These are phyloP conservation scores for Drosophila lutescens DNA, from an alignment of 2,888 invertebrate genomes.

Conservation along the genomic window DNA sequence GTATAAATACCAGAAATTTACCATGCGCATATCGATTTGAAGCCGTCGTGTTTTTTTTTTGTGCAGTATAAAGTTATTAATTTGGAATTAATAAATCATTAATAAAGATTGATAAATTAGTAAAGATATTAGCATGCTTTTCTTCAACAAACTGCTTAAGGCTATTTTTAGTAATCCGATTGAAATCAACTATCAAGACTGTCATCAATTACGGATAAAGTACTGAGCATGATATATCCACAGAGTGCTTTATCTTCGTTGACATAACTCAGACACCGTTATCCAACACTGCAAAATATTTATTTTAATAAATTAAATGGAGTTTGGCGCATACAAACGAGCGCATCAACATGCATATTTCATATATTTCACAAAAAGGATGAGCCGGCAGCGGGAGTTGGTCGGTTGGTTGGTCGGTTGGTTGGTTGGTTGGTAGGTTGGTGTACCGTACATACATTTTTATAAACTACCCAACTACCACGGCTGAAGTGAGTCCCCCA, in stretches of 20 bases:
- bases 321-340: conserved; percentile 76
- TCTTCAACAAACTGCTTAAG: conserved; percentile 20
- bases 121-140: background rate
- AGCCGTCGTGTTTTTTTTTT: no score
- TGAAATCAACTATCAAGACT: background rate
- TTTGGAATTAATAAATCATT: no score
- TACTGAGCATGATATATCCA: background rate
- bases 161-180: background rate
- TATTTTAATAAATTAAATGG: conserved; percentile 74
- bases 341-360: conserved; percentile 73
- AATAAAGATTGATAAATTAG: no score
- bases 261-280: conserved; percentile 12
- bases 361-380: conserved; percentile 54
- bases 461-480: conserved; percentile 21
- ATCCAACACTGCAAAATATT: conserved; percentile 49
- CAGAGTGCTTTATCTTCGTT: conserved; percentile 5
- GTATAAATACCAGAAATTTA: no score
- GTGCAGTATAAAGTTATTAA: no score
- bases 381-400: conserved; percentile 18
- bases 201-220: conserved; percentile 6
- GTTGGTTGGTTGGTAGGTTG: background rate
- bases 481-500: conserved; percentile 14
- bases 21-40: no score
- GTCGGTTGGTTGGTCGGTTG: background rate
- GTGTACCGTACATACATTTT: conserved; percentile 16